A percentile compares a stretch with the other conserved stretches of the same genome.
These are phyloP conservation scores for Glaucidium brasilianum DNA, from an alignment of 2,113 vertebrate species.

Conservation along the genomic window DNA sequence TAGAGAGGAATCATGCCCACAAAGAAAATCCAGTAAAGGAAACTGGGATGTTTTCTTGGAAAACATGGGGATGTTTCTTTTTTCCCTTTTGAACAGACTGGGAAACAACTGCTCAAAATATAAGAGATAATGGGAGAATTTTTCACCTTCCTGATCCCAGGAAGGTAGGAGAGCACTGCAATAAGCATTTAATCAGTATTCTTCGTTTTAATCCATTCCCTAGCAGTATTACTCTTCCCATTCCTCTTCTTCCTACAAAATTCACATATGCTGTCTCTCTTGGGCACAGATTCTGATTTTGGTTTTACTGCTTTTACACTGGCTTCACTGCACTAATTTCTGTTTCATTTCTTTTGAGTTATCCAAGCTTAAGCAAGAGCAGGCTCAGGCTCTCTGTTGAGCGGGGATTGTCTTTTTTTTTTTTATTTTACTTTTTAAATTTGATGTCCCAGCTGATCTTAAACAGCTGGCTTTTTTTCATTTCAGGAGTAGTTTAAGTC, in stretches of 20 bases:
- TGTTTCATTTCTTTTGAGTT: conserved; percentile 8
- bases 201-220: background rate
- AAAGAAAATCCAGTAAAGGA: background rate
- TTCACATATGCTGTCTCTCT: background rate
- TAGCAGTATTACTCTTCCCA: background rate
- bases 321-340: background rate
- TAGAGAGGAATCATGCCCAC: background rate
- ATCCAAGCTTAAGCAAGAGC: background rate
- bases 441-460: conserved; percentile 39
- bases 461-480: conserved; percentile 27
- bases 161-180: background rate
- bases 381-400: background rate
- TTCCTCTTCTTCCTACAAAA: background rate
- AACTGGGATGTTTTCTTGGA: background rate
- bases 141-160: background rate
- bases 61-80: background rate
- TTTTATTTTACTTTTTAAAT: conserved; percentile 3
- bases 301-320: background rate
- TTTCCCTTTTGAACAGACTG: background rate
- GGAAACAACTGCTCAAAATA: background rate
- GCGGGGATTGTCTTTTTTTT: background rate
- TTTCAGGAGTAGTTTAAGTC: conserved; percentile 27
- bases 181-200: background rate
- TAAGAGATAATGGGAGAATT: background rate
- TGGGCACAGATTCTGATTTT: background rate